Evolutionary conservation across 2,888 invertebrate genomes (phyloP), one percentile per base, ranked within the genome.

Genomic region (Xanthia icteritia): DNA sequence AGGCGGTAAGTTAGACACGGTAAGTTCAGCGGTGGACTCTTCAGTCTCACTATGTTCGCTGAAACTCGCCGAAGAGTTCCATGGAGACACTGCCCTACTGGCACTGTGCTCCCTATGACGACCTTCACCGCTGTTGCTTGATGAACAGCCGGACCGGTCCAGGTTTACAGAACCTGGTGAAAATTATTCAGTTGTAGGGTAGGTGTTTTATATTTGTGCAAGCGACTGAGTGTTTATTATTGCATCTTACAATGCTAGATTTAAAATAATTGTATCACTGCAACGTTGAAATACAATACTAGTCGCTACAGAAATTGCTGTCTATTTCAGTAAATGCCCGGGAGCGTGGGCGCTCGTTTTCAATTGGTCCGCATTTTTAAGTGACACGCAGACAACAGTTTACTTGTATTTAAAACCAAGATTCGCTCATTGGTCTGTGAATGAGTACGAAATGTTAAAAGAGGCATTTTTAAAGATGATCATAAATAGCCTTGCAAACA

Each of bases 21-120:
- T 96, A 27, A 96, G 93, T 82, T 96, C 96, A 17, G 95, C 92
- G 54, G 89, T 82, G 17, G 90, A 56, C 2, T 95, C 95, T 27
- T 95, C 96, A 48, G 91, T 87, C 83, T 96, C 96, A 90, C 95
- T 95, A 77, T 94, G 95, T 83, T 96, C 96, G 88, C 96, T 95
- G 91, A 94, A 92, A 82, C 93, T 94, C 8, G 93, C 94, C 13
- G 96, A 96, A 1, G 95, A 95, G 92, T 96, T 96, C 96, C 96
- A 96, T 9, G 96, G 96, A 3, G 96, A 96, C 20, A 89, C 91
- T 51, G 96, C 95, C 48, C 96, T 94, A 80, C 92, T 92, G 64
- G 89, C 91, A 76, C 91, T 91, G 69, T 70, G 71, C 63, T 94
- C 94, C 15, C 93, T 90, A 0, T 79, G 86, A 9, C 94, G 94